Conservation (phyloP, 2,797 vertebrate species). For the Remorina albescens region DNA sequence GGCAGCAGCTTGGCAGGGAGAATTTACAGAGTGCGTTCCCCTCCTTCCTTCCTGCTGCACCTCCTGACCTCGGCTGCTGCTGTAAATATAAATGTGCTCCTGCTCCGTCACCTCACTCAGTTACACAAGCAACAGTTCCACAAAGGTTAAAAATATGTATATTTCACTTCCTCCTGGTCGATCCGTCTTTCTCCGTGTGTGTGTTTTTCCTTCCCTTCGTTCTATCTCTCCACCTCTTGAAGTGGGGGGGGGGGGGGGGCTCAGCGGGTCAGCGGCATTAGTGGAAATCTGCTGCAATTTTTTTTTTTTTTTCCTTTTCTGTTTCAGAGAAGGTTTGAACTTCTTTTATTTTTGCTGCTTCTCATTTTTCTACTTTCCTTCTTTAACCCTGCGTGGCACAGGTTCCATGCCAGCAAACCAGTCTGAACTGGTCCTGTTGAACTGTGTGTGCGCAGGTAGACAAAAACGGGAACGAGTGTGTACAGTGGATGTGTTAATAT, state of each 20-base stretch:
- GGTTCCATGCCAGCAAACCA: constrained; percentile 89
- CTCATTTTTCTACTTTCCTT: constrained; percentile 45
- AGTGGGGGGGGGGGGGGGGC: constrained; percentile 41
- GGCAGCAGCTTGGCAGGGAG: constrained; percentile 39
- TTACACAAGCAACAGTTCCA: constrained; percentile 68
- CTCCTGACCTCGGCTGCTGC: constrained; percentile 62
- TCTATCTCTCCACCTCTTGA: constrained; percentile 47
- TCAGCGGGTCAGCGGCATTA: constrained; percentile 55
- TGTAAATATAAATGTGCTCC: constrained; percentile 70
- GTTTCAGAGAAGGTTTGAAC: constrained; percentile 40
- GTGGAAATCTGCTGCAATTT: constrained; percentile 46
- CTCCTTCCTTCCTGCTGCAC: constrained; percentile 50
- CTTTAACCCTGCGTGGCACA: constrained; percentile 73
- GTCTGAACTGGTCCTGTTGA: constrained; percentile 89
- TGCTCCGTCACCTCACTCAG: constrained; percentile 56
- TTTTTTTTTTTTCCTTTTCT: constrained; percentile 18
- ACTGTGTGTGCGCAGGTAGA: constrained; percentile 42
- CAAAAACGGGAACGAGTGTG: constrained; percentile 37
- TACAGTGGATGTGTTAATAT: constrained; percentile 45
- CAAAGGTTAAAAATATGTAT: constrained; percentile 65
- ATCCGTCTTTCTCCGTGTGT: constrained; percentile 27
- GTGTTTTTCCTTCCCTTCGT: constrained; percentile 21
- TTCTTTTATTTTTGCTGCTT: constrained; percentile 51
- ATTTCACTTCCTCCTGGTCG: constrained; percentile 58
- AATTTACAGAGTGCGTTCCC: constrained; percentile 54